phyloP scores from a whole-genome alignment of 2,797 vertebrate genomes.

The Cuniculus paca region DNA sequence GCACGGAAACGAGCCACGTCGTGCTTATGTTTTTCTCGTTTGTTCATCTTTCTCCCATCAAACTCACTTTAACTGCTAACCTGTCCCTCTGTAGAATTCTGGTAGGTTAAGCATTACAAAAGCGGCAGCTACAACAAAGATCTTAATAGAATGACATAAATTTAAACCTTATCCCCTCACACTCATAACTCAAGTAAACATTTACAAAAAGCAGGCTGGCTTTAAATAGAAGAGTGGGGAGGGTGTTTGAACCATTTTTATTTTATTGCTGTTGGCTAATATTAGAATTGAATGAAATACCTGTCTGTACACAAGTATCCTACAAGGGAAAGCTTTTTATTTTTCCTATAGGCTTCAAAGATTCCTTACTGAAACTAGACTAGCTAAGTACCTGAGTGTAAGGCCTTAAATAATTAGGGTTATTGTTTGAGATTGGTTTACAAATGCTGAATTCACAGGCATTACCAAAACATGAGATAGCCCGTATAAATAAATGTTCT shows the following conservation, averaged over 20 bases:
- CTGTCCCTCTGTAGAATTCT: slow-evolving; percentile 48
- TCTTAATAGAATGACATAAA: slow-evolving; percentile 16
- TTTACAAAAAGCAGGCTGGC: background rate
- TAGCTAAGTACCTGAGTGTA: background rate
- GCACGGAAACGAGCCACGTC: background rate
- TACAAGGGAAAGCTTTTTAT: background rate
- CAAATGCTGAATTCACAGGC: background rate
- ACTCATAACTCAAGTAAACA: slow-evolving; percentile 48
- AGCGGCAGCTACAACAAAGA: slow-evolving; percentile 20
- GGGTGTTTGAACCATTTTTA: background rate
- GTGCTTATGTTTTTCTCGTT: background rate
- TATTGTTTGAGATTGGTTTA: background rate
- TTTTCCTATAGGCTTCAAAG: background rate
- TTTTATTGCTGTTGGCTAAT: slow-evolving; percentile 31
- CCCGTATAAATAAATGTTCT: slow-evolving; percentile 56
- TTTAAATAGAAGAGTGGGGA: slow-evolving; percentile 9
- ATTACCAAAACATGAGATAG: background rate
- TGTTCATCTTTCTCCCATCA: background rate
- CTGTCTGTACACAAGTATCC: background rate
- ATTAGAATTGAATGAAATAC: slow-evolving; percentile 34
- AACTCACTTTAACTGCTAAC: slow-evolving; percentile 22
- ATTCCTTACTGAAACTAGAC: background rate
- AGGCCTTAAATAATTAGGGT: background rate
- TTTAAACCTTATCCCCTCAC: slow-evolving; percentile 45
- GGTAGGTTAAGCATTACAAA: slow-evolving; percentile 46